These are phyloP conservation scores for Antennarius striatus DNA, from an alignment of 2,113 vertebrate genomes.

Conservation along the genomic window DNA sequence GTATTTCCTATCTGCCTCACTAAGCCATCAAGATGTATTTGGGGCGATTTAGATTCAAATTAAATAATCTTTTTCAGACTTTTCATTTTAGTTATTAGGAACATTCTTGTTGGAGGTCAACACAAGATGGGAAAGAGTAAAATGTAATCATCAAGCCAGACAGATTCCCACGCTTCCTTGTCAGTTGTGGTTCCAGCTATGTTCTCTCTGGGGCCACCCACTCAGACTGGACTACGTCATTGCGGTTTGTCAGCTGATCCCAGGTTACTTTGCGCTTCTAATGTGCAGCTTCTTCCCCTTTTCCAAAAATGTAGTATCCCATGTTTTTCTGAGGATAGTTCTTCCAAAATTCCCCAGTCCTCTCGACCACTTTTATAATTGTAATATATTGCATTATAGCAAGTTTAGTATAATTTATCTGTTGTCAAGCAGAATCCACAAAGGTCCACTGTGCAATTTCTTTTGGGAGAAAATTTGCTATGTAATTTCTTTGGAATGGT, in stretches of 20 bases:
- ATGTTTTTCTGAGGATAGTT: background rate
- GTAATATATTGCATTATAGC: too few relatives aligned
- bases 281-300: background rate
- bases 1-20: conserved; percentile 16
- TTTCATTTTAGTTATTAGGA: background rate
- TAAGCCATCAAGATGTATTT: background rate
- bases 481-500: too few relatives aligned
- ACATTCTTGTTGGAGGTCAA: conserved; percentile 3
- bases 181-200: conserved; percentile 69
- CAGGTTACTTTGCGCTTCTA: conserved; percentile 41
- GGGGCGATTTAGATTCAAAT: conserved; percentile 35
- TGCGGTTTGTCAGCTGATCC: conserved; percentile 66
- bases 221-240: conserved; percentile 50
- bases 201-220: conserved; percentile 49
- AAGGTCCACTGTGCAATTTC: background rate
- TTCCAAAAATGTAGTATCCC: conserved; percentile 8
- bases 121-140: conserved; percentile 5
- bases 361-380: too few relatives aligned
- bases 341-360: background rate
- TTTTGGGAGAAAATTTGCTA: too few relatives aligned
- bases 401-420: too few relatives aligned
- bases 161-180: conserved; percentile 64
- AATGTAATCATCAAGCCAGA: conserved; percentile 15
- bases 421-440: background rate
- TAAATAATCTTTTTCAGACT: conserved; percentile 30